phyloP scores from a whole-genome alignment of 1,140 invertebrate species.

The Polypedilum vanderplanki region DNA sequence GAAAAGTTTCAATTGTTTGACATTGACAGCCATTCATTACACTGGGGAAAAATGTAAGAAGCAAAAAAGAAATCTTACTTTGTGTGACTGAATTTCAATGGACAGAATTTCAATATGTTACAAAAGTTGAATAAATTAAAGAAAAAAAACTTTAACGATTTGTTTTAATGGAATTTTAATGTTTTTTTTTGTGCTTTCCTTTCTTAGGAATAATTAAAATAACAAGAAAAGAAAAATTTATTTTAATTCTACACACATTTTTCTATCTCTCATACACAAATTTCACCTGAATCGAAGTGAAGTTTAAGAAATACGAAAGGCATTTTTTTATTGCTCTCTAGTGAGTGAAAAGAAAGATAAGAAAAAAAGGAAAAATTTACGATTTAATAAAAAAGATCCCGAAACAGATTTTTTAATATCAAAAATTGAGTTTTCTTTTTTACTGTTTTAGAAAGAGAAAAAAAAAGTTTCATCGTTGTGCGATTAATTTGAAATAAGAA shows the following conservation, averaged over 20 bases:
- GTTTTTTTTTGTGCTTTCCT: not conserved
- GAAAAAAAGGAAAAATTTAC: not conserved
- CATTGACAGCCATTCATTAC: too few species aligned
- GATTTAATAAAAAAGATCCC: not conserved
- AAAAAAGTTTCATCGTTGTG: not conserved
- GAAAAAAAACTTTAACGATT: not conserved
- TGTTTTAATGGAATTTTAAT: constrained; percentile 15
- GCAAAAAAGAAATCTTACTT: too few species aligned
- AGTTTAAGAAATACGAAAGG: not conserved
- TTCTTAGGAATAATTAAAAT: not conserved
- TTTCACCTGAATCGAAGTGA: not conserved
- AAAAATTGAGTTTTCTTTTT: not conserved
- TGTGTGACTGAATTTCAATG: too few species aligned
- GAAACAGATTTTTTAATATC: constrained; percentile 16
- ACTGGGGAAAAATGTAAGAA: too few species aligned
- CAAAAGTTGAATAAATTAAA: too few species aligned
- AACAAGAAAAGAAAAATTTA: not conserved
- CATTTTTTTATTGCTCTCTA: not conserved
- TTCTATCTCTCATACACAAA: not conserved
- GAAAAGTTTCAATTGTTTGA: too few species aligned
- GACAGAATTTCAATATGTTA: too few species aligned
- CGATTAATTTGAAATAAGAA: not conserved
- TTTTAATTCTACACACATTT: not conserved
- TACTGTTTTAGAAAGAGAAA: not conserved
- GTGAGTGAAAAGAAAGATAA: not conserved